Evolutionary conservation across 2,888 invertebrate genomes (phyloP).

Genomic region (Nebria salina): DNA sequence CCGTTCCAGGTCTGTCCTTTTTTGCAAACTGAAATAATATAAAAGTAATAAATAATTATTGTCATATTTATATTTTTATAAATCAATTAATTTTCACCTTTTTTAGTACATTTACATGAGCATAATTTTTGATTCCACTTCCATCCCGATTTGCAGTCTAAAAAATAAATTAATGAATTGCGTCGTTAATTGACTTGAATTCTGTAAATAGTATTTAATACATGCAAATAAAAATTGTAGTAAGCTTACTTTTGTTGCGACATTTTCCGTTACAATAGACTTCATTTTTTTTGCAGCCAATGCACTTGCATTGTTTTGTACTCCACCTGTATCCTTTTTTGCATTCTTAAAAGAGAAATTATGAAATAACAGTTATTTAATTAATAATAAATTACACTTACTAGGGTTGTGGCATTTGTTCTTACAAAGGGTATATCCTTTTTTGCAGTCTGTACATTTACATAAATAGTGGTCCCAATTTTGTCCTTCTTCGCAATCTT

Average conservation of each 20-base stretch:
- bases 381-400: background rate
- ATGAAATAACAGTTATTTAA: slow-evolving; percentile 5
- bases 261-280: slow-evolving; percentile 12
- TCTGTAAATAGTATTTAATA: background rate
- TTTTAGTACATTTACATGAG: no score
- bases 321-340: background rate
- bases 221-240: background rate
- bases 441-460: background rate
- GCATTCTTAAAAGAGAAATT: background rate
- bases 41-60: no score
- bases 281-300: slow-evolving; percentile 4
- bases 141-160: background rate
- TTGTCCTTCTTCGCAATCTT: slow-evolving; percentile 18
- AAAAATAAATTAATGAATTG: background rate
- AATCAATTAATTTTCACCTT: no score
- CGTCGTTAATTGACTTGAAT: background rate
- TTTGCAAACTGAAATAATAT: background rate
- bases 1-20: no score
- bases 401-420: background rate
- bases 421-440: slow-evolving; percentile 8
- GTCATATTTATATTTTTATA: no score
- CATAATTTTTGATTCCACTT: background rate
- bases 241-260: slow-evolving; percentile 4
- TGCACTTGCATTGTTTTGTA: slow-evolving; percentile 10
- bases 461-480: background rate